A percentile compares a stretch with the other conserved stretches of the same genome.
These are phyloP conservation scores for Herpailurus yagouaroundi DNA, from an alignment of 2,113 vertebrate species.

Conservation along the genomic window DNA sequence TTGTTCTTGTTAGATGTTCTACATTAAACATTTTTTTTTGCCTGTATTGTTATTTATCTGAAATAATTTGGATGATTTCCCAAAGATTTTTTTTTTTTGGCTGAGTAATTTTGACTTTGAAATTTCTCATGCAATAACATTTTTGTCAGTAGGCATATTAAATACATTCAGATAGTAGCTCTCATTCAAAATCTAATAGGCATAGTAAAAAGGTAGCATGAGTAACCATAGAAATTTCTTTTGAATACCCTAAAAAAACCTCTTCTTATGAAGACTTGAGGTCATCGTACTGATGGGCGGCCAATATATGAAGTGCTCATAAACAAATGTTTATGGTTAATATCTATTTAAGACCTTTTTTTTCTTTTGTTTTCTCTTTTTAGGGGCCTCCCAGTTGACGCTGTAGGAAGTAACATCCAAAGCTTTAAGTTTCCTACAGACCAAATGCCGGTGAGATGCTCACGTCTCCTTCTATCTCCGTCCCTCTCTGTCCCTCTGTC, in stretches of 20 bases:
- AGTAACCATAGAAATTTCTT: background rate
- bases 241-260: background rate
- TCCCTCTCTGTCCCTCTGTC: too few species aligned
- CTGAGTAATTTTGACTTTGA: background rate
- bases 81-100: background rate
- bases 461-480: background rate
- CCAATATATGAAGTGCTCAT: rapidly evolving
- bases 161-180: background rate
- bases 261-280: background rate
- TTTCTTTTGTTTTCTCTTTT: too few species aligned
- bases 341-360: too few species aligned
- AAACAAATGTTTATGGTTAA: background rate
- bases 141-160: background rate
- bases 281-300: background rate
- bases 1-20: background rate
- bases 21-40: background rate
- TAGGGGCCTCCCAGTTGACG: background rate
- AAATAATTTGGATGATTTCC: background rate
- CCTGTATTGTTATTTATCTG: background rate
- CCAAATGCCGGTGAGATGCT: background rate
- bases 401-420: too few species aligned
- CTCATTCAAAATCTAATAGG: background rate
- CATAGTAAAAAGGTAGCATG: background rate
- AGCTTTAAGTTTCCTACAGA: background rate
- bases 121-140: background rate